Evolutionary conservation across 2,797 vertebrate species (phyloP).

Genomic region (Brachymystax lenok): DNA sequence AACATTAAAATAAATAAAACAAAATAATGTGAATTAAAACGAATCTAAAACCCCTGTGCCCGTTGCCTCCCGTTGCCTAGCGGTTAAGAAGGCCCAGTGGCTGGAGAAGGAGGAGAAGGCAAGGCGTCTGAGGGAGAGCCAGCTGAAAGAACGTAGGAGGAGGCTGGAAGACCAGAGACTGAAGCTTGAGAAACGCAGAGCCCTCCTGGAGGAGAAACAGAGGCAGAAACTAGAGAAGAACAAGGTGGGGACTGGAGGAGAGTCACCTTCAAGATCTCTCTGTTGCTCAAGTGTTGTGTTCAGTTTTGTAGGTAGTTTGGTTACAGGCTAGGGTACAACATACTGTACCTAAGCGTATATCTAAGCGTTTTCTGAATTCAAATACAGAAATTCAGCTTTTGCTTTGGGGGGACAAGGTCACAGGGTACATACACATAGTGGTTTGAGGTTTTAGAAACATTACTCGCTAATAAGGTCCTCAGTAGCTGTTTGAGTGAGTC

Average conservation of each 20-base stretch:
- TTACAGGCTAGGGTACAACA: not conserved
- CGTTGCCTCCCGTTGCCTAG: conserved; percentile 56
- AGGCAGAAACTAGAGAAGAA: conserved; percentile 93
- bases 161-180: conserved; percentile 92
- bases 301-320: not conserved
- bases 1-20: not conserved
- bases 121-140: conserved; percentile 85
- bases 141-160: conserved; percentile 89
- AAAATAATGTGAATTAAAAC: not conserved
- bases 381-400: not conserved
- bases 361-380: too few species aligned
- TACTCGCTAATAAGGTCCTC: not conserved
- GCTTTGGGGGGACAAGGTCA: not conserved
- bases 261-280: not conserved
- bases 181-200: conserved; percentile 86
- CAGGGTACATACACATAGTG: not conserved
- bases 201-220: conserved; percentile 89
- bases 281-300: not conserved
- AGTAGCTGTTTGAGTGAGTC: not conserved
- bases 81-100: conserved; percentile 91
- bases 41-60: not conserved
- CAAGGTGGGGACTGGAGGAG: conserved; percentile 77
- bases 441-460: not conserved
- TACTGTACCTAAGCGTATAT: too few species aligned
- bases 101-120: conserved; percentile 96